A percentile compares a stretch with the other conserved stretches of the same genome.
Conservation (phyloP, 92 coral and sea anemone species). For the Anthopleura xanthogrammica region DNA sequence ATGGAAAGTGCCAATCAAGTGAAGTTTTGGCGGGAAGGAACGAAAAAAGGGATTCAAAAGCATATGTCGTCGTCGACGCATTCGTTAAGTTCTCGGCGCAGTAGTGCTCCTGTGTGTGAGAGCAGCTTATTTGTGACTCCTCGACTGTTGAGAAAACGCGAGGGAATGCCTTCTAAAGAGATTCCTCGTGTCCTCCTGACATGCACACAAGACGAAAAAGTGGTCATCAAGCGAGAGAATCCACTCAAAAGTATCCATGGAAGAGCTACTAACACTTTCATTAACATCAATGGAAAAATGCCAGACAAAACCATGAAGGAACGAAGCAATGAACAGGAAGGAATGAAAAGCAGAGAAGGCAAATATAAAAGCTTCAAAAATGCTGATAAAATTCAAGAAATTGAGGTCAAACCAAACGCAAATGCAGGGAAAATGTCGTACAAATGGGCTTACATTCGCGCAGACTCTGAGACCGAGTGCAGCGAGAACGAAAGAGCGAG, state of each 20-base stretch:
- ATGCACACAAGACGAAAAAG: constrained; percentile 15
- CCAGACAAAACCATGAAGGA: not conserved
- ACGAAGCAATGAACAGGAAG: not conserved
- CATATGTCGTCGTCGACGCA: not conserved
- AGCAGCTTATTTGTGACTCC: constrained; percentile 16
- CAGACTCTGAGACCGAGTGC: constrained; percentile 39
- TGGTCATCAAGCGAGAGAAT: not conserved
- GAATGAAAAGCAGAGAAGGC: not conserved
- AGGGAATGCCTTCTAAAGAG: not conserved
- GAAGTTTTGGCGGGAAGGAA: constrained; percentile 21
- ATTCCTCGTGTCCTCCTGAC: constrained; percentile 30
- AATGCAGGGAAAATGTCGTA: not conserved
- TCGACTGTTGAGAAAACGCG: constrained; percentile 2
- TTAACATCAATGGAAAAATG: not conserved
- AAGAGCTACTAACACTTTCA: not conserved
- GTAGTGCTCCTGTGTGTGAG: not conserved
- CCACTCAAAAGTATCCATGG: not conserved
- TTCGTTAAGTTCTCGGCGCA: constrained; percentile 10
- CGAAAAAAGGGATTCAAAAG: not conserved
- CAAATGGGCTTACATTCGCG: constrained; percentile 39
- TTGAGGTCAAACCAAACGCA: not conserved
- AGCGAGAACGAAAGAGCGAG: constrained; percentile 30
- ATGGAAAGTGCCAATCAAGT: constrained; percentile 8
- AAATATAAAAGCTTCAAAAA: not conserved
- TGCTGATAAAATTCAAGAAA: not conserved